Base-by-base conservation (phyloP, 2,113 vertebrate genomes). In the Passer montanus region DNA sequence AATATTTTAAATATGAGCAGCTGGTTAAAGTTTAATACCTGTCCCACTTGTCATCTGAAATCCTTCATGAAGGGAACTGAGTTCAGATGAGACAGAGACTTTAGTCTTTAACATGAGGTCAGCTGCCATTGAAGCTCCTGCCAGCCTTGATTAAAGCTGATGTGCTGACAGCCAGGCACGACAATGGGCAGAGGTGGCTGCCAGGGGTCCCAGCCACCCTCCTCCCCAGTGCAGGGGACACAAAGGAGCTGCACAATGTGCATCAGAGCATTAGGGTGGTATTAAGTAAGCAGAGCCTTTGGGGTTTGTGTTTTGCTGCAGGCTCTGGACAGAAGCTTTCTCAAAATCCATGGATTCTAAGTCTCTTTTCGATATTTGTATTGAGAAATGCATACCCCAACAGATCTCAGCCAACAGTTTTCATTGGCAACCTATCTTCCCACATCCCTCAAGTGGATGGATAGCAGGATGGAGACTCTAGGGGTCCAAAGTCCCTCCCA, bases 21-120 rank as follows among this genome's bases (percentile, higher is more conserved):
- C 35, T 67, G 33, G 37, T 94, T 91, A 94, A 89, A 87, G 60
- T 91, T 93, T 95, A 91, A 94, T 84, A 87, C 72, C 47, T 81
- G 64, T 75, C 73, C 46, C n/a, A 72, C 60, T 96, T 88, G 60
- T 84, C 79, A 94, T 67, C 77, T 62, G 78, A 87, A 87, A 94
- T 85, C 35, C 17, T 77, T 88, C 72, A 52, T 33, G 27, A 49
- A 39, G 27, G 30, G 18, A 91, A 41, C 20, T 35, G 84, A 69
- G 75, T 49, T 82, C 75, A 83, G 58, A 87, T n/a, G 35, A 95
- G 80, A 77, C 15, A 15, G 35, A 16, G 39, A 63, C 63, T 64
- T 86, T 6, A 85, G 79, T 77, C 43, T 92, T 70, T 64, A 64
- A 46, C 52, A n/a, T 1, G 27, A 75, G 52, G 79, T 90, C 78